phyloP scores from a whole-genome alignment of 2,113 vertebrate species.

The Tursiops truncatus region DNA sequence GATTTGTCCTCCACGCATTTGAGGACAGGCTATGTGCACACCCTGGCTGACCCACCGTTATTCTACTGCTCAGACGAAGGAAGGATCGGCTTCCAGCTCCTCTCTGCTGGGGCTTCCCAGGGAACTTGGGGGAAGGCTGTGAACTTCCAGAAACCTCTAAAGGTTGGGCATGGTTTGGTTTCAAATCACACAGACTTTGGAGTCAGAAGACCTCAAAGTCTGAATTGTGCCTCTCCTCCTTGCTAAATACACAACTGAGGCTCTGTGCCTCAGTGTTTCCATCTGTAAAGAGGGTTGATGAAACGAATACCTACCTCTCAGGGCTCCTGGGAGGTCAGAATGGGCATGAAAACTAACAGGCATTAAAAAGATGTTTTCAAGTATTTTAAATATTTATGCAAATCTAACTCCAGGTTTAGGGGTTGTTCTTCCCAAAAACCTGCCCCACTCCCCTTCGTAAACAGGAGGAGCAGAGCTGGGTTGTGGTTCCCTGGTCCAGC shows the following conservation, averaged over 20 bases:
- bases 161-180: background rate
- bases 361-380: background rate
- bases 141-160: background rate
- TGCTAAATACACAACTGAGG: background rate
- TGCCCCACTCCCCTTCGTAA: fast-evolving
- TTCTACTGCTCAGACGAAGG: background rate
- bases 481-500: too few relatives aligned
- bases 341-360: background rate
- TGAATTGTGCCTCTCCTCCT: background rate
- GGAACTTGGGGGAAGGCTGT: background rate
- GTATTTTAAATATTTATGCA: background rate
- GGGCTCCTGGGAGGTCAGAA: background rate
- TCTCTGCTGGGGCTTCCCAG: background rate
- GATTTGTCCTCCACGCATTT: background rate
- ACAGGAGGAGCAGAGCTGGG: too few relatives aligned
- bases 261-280: background rate
- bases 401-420: background rate
- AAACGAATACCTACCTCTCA: background rate
- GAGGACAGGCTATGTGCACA: fast-evolving
- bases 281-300: background rate
- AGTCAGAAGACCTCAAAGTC: background rate
- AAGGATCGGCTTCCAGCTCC: background rate
- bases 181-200: background rate
- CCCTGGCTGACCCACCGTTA: background rate
- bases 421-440: background rate